These are phyloP conservation scores for Norana najaformis DNA, from an alignment of 2,888 invertebrate species.

Conservation along the genomic window DNA sequence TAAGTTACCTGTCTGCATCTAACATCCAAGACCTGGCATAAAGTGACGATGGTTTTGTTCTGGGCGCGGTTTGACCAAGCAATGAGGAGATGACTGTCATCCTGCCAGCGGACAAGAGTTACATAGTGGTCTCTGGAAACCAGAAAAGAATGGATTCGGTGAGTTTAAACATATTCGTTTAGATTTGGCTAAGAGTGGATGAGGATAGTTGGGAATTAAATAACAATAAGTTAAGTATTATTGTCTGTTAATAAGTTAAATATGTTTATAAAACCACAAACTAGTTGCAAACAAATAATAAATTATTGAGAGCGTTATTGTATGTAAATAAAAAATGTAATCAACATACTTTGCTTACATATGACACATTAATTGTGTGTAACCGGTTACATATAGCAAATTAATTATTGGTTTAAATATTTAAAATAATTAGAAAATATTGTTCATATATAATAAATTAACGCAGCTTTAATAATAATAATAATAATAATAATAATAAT, in stretches of 20 bases:
- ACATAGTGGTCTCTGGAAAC: slow-evolving; percentile 77
- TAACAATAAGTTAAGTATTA: too few relatives aligned
- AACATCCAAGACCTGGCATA: slow-evolving; percentile 87
- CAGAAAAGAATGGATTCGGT: not conserved
- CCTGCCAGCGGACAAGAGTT: slow-evolving; percentile 87
- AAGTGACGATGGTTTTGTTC: slow-evolving; percentile 84
- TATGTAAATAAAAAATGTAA: not conserved
- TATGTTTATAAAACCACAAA: too few relatives aligned
- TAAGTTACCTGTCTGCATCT: slow-evolving; percentile 77
- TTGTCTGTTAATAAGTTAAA: not conserved
- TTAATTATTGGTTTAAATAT: too few relatives aligned
- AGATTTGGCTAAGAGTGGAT: not conserved
- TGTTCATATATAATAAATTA: too few relatives aligned
- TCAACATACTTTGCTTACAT: too few relatives aligned
- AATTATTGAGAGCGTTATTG: not conserved
- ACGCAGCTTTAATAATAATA: too few relatives aligned
- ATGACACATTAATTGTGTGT: not conserved
- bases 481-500: too few relatives aligned
- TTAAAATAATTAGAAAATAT: too few relatives aligned
- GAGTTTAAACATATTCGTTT: not conserved
- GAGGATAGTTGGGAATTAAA: not conserved
- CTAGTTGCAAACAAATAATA: too few relatives aligned
- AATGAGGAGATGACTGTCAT: slow-evolving; percentile 77
- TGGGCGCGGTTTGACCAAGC: slow-evolving; percentile 92
- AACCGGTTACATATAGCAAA: too few relatives aligned